phyloP scores from a whole-genome alignment of 2,113 vertebrate genomes.

The Nestor notabilis region DNA sequence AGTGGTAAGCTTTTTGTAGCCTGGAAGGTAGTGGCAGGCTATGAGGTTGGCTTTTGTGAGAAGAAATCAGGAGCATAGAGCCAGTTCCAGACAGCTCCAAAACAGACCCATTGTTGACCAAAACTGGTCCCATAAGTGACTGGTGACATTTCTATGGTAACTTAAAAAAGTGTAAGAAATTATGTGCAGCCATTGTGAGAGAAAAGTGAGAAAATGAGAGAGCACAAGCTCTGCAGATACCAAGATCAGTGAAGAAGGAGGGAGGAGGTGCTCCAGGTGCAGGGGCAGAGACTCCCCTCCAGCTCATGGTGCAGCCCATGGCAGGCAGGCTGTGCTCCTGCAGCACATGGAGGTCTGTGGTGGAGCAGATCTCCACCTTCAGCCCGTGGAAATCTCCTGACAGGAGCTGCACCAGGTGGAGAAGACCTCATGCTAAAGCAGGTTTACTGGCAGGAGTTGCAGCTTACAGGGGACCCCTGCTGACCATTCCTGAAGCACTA shows the following conservation, averaged over 20 bases:
- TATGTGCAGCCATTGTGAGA: background rate
- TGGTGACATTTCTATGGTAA: background rate
- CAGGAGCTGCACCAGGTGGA: background rate
- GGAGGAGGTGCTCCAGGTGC: background rate
- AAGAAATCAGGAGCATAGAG: background rate
- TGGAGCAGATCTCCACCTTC: background rate
- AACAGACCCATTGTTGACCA: background rate
- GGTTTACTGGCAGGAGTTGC: background rate
- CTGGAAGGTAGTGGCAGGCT: rapidly evolving
- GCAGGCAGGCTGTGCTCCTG: background rate
- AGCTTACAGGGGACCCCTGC: rapidly evolving
- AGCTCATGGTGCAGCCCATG: background rate
- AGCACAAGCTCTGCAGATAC: background rate
- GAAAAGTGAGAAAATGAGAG: background rate
- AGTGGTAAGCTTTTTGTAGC: background rate
- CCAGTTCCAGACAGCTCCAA: background rate
- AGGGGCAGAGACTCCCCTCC: background rate
- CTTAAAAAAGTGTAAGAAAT: background rate
- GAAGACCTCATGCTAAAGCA: background rate
- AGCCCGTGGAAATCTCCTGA: background rate
- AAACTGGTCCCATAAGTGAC: background rate
- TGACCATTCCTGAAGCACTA: background rate
- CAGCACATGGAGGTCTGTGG: rapidly evolving
- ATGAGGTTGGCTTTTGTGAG: background rate
- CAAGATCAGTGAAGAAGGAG: background rate